phyloP scores from a whole-genome alignment of 2,888 invertebrate species.

The Lasioglossum calceatum region DNA sequence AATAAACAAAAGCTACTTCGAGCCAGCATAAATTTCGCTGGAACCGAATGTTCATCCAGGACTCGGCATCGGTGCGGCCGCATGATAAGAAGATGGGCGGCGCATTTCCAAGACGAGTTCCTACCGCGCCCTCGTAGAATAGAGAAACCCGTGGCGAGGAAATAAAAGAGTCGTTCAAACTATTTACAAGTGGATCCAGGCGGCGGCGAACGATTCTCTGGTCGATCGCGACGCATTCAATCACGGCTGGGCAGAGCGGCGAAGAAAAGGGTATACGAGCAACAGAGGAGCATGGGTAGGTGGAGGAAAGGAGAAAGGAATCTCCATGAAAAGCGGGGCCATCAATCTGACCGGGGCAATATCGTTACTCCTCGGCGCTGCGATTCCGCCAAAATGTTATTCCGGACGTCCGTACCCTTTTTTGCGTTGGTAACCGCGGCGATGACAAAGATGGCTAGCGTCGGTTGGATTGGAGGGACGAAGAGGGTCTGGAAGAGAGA shows the following conservation, averaged over 20 bases:
- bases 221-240: constrained; percentile 18
- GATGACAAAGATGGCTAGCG: constrained; percentile 40
- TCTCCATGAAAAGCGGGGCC: constrained; percentile 24
- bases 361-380: constrained; percentile 22
- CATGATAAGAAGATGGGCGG: background rate
- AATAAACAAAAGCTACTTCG: background rate
- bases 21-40: background rate
- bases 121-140: background rate
- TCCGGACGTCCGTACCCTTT: constrained; percentile 35
- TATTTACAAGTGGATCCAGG: background rate
- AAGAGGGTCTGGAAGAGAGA: background rate
- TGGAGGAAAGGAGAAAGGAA: background rate
- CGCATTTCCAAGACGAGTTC: background rate
- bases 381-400: constrained; percentile 52
- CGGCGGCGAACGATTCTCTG: background rate
- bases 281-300: background rate
- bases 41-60: background rate
- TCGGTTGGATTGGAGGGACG: background rate
- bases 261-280: background rate
- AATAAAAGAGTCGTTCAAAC: constrained; percentile 1
- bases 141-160: background rate
- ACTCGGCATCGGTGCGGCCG: background rate
- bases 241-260: background rate
- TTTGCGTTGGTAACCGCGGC: constrained; percentile 33
- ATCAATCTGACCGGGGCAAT: constrained; percentile 42